Percentiles rank a stretch among this genome's conserved stretches.
Conservation (phyloP, 2,113 vertebrate species). For the Callospermophilus lateralis region DNA sequence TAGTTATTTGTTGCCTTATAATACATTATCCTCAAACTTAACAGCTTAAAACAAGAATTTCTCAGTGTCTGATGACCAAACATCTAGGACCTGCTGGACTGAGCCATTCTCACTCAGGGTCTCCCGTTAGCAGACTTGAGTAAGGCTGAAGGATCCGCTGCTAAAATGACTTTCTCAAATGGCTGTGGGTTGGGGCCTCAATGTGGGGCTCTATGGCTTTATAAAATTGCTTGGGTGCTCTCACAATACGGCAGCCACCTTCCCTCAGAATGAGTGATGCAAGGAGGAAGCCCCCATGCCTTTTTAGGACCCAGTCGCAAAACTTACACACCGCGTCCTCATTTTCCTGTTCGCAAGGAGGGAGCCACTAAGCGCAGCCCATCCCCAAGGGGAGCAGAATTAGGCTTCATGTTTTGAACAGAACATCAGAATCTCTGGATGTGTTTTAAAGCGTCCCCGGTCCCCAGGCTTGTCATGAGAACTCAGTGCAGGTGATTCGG, state of each 20-base stretch:
- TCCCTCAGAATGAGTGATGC: neutral
- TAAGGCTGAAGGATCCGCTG: neutral
- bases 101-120: neutral
- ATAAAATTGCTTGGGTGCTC: neutral
- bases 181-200: neutral
- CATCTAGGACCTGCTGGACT: neutral
- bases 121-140: neutral
- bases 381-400: neutral
- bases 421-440: neutral
- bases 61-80: neutral
- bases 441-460: neutral
- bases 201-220: neutral
- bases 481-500: neutral
- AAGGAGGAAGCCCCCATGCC: neutral
- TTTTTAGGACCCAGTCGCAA: neutral
- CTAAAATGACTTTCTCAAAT: neutral
- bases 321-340: neutral
- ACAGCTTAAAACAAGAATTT: neutral
- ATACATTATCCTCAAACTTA: neutral
- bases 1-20: constrained; percentile 23
- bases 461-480: neutral
- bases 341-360: neutral
- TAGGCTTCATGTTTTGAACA: neutral
- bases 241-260: neutral
- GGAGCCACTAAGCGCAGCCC: neutral